Evolutionary conservation across 2,113 vertebrate species (phyloP).

Genomic region (Embiotoca jacksoni): DNA sequence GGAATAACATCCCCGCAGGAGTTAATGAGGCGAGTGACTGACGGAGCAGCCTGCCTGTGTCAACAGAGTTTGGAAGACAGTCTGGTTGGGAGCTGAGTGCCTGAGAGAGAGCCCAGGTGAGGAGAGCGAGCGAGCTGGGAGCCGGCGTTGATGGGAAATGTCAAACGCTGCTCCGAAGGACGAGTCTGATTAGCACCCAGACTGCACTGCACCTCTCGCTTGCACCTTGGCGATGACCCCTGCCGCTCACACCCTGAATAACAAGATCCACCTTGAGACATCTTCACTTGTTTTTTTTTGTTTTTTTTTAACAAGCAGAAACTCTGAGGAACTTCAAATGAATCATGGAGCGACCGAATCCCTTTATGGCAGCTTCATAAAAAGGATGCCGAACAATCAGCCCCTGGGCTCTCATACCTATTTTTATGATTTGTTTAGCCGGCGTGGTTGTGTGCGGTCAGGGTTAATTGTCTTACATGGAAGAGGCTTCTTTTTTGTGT

Average conservation of each 20-base stretch:
- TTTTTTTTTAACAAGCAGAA: constrained; percentile 42
- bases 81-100: constrained; percentile 36
- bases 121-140: constrained; percentile 18
- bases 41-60: constrained; percentile 62
- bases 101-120: constrained; percentile 53
- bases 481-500: constrained; percentile 60
- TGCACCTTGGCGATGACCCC: constrained; percentile 47
- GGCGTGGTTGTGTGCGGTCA: constrained; percentile 25
- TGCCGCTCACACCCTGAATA: constrained; percentile 42
- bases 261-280: constrained; percentile 50
- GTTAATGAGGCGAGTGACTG: constrained; percentile 72
- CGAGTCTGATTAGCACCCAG: constrained; percentile 64
- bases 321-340: constrained; percentile 68
- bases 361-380: constrained; percentile 73
- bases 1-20: constrained; percentile 57
- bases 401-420: constrained; percentile 24
- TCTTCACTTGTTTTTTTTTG: constrained; percentile 31
- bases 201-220: constrained; percentile 26
- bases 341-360: constrained; percentile 48
- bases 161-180: constrained; percentile 46
- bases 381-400: constrained; percentile 70
- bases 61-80: constrained; percentile 57
- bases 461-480: constrained; percentile 50
- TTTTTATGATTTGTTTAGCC: constrained; percentile 76
- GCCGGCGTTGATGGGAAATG: constrained; percentile 65